Base-by-base conservation (phyloP, 2,113 vertebrate species). In the Calyptommatus sinebrachiatus region DNA sequence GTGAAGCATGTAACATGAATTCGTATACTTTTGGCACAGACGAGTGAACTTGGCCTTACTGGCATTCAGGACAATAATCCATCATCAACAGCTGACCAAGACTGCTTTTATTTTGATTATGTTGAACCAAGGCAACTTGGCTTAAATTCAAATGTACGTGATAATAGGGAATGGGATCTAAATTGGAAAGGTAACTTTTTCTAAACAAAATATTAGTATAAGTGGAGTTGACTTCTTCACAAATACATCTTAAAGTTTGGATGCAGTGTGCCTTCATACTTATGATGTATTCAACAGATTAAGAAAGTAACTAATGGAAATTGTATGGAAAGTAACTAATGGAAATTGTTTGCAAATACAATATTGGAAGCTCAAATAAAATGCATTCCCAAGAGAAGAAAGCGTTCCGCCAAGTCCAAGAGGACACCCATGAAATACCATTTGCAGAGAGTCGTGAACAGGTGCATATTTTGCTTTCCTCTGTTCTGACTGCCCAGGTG, bases 31-130 rank as follows among this genome's bases (percentile, higher is more conserved):
- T 71, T 82, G 80, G 73, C 73, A 76, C 16, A 70, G 29, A 50
- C 50, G 62, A 28, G 41, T 68, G 16, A 76, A 20, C 12, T 18
- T 81, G 73, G 65, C 80, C 53, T 81, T 74, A 57, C 26, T 76
- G 80, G 80, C 70, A 81, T 81, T 74, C 7, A 57, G 62, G 28
- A 41, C 31, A 78, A 35, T 72, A 73, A 78, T 78, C 62, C 50
- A 48, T 81, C 35, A 71, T 69, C 20, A 78, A 74, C 71, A 73
- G 63, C 50, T 83, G 71, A 79, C 76, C 50, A 69, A 35, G 48
- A 29, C 50, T 82, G 57, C 74, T 78, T 31, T 29, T 79, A 67
- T 73, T 83, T 79, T 73, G 62, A 69, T 73, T 68, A 78, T 16
- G 63, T 48, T 79, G 79, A 21, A 66, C 31, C 35, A 31, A 83